Percentiles rank a stretch among this genome's conserved stretches.
These are phyloP conservation scores for Colaptes auratus DNA, from an alignment of 2,113 vertebrate species.

Conservation along the genomic window DNA sequence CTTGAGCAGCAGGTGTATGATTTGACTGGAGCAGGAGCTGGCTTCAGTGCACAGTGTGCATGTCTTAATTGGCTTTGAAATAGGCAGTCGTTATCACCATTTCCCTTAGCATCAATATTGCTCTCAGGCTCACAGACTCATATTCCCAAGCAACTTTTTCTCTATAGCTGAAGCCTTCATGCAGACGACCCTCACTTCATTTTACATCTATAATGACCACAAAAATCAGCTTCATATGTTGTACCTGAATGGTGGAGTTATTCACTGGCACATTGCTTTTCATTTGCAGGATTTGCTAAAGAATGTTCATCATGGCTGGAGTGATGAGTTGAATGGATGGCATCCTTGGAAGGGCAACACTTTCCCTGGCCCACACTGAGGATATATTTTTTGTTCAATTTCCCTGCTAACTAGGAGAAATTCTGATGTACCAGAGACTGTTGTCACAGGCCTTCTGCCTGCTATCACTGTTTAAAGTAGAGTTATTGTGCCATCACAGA, in stretches of 20 bases:
- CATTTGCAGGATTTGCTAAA: not conserved
- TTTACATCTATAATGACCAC: not conserved
- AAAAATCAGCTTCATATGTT: not conserved
- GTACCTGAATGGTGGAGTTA: not conserved
- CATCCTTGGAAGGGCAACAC: not conserved
- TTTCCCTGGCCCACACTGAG: not conserved
- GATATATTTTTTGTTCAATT: not conserved
- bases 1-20: fast-evolving
- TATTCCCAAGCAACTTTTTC: not conserved
- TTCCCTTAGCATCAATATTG: not conserved
- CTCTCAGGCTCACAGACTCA: not conserved
- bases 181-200: not conserved
- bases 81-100: not conserved
- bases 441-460: not conserved
- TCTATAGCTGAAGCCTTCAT: not conserved
- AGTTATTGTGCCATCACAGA: not conserved
- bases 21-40: not conserved
- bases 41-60: not conserved
- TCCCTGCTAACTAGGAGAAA: not conserved
- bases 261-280: not conserved
- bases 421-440: not conserved
- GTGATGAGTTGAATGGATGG: not conserved
- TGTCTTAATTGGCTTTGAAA: not conserved
- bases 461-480: not conserved
- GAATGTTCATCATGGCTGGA: not conserved